phyloP scores from a whole-genome alignment of 2,888 invertebrate genomes.

The Petrolisthes manimaculis region DNA sequence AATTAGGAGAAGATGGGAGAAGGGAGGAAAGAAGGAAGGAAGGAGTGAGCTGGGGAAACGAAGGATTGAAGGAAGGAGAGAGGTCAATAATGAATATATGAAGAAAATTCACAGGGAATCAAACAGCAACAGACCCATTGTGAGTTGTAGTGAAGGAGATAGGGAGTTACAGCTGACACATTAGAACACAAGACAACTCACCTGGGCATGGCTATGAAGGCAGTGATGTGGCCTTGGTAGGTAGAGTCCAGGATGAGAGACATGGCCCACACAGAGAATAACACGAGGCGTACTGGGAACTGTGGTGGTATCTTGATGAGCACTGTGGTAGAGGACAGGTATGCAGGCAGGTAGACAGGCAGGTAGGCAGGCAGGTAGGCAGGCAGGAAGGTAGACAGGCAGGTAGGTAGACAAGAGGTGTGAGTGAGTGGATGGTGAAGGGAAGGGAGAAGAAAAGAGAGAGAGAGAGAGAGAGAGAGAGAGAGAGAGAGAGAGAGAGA shows the following conservation, averaged over 20 bases:
- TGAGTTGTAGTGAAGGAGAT: no score
- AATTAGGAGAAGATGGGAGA: no score
- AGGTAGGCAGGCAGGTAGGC: background rate
- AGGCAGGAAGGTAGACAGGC: background rate
- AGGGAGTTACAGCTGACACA: no score
- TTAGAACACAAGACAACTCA: background rate
- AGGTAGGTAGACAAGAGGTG: background rate
- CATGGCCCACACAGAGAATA: conserved; percentile 13
- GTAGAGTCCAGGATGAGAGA: conserved; percentile 19
- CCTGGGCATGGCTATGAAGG: conserved; percentile 44
- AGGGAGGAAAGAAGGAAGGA: no score
- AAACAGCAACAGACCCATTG: no score
- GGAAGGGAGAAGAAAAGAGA: background rate
- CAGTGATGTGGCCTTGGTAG: conserved; percentile 40
- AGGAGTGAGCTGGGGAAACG: no score
- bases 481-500: background rate
- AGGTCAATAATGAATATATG: no score
- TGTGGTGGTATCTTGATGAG: background rate
- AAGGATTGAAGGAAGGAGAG: no score
- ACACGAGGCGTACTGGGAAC: conserved; percentile 14
- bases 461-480: background rate
- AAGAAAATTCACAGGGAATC: no score
- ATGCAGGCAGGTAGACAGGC: background rate
- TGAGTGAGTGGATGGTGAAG: background rate
- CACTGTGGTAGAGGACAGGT: background rate